Evolutionary conservation across 2,113 vertebrate species (phyloP).

Genomic region (Laticauda colubrina): DNA sequence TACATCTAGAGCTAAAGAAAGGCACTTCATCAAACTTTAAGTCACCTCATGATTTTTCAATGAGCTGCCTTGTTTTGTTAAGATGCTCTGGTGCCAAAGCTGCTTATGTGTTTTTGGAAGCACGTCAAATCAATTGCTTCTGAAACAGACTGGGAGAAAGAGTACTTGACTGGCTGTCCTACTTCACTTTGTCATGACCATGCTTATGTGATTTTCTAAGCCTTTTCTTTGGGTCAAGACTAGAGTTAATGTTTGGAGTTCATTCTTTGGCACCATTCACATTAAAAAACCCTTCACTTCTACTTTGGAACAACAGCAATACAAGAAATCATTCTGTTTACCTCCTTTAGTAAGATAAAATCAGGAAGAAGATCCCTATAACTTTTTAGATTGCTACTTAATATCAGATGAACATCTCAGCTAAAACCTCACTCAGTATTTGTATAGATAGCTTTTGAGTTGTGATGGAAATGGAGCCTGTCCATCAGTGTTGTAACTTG

Average conservation of each 20-base stretch:
- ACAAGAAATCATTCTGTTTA: background rate
- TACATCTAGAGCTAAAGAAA: background rate
- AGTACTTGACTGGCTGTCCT: background rate
- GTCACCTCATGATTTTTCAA: background rate
- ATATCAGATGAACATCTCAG: slow-evolving; percentile 17
- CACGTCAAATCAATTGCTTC: background rate
- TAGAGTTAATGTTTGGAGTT: background rate
- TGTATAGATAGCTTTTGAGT: background rate
- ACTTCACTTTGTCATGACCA: background rate
- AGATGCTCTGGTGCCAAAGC: background rate
- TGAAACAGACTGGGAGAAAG: background rate
- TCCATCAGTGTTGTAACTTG: background rate
- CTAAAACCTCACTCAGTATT: slow-evolving; percentile 8
- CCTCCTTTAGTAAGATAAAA: slow-evolving; percentile 10
- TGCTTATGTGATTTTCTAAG: background rate
- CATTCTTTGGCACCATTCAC: background rate
- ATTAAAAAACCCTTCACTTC: background rate
- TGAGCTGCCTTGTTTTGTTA: slow-evolving; percentile 3
- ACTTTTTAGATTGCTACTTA: background rate
- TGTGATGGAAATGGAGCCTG: background rate
- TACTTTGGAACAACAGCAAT: background rate
- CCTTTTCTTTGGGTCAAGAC: background rate
- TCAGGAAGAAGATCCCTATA: background rate
- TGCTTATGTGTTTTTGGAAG: background rate
- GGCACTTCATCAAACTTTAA: background rate